Evolutionary conservation across 1,140 invertebrate genomes (phyloP).

Genomic region (Drosophila pachea): DNA sequence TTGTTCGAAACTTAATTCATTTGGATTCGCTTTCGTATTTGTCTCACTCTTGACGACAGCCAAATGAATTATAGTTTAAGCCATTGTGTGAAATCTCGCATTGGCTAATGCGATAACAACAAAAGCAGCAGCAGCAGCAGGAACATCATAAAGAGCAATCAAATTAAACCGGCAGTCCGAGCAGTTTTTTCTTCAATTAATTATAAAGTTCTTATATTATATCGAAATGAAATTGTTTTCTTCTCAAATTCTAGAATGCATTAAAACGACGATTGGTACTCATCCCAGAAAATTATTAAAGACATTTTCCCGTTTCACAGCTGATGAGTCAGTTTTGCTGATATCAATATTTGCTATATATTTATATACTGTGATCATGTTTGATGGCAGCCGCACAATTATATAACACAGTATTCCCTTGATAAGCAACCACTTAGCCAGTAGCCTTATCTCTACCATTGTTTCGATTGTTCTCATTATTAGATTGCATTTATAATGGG

Average conservation of each 20-base stretch:
- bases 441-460: conserved; percentile 20
- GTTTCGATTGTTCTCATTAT: conserved; percentile 2
- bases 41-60: conserved; percentile 49
- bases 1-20: conserved; percentile 39
- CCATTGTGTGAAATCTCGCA: conserved; percentile 30
- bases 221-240: neutral
- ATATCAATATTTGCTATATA: neutral
- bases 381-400: conserved; percentile 19
- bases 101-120: conserved; percentile 9
- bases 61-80: conserved; percentile 43
- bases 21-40: conserved; percentile 30
- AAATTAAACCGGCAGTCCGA: conserved; percentile 26
- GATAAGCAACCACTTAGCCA: conserved; percentile 23
- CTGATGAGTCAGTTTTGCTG: conserved; percentile 1
- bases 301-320: neutral
- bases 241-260: neutral
- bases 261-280: too few species aligned
- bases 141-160: too few species aligned
- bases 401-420: conserved; percentile 18
- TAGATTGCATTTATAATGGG: conserved; percentile 7
- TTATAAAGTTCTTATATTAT: conserved; percentile 25
- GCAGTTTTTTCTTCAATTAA: conserved; percentile 33
- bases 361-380: conserved; percentile 2
- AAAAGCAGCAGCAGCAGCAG: too few species aligned
- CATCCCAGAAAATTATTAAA: neutral